Evolutionary conservation across 2,797 vertebrate genomes (phyloP), one percentile per base, ranked within the genome.

Genomic region (Pseudomugil gertrudae): DNA sequence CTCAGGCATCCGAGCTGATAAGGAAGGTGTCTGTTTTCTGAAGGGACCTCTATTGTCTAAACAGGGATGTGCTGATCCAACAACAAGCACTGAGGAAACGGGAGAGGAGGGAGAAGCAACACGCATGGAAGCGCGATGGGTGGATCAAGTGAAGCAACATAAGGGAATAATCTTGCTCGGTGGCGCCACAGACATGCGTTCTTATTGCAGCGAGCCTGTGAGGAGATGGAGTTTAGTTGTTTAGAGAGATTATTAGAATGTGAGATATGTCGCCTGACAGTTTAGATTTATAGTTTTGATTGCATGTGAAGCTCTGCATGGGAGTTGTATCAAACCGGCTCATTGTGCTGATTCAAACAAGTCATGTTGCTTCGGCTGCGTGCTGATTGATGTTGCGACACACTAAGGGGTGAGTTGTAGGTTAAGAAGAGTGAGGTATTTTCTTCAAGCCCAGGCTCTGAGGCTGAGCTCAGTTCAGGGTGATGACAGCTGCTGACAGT

Each of bases 401-500:
- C 38, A 36, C 80, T n/a, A 1, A 53, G 81, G 61, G 86, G 79
- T 90, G 85, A 89, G 65, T 30, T 54, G 77, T 64, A 74, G 87
- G 86, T 89, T 75, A 87, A 77, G 79, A 67, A 71, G 69, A 66
- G 71, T 78, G 71, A 77, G 52, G 68, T 24, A 19, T 61, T 67
- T 78, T 48, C 29, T 55, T 43, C 29, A 32, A 47, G 72, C 80
- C 17, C 0, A 55, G 73, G 24, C 74, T 76, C 54, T 29, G 60
- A 79, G 82, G 85, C 79, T 73, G 86, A 79, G 63, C 80, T 85
- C 79, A 85, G 84, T 88, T 91, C 87, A 89, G 76, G 81, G 83
- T 69, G 92, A 89, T 90, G 91, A 93, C 90, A 92, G 90, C 78
- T 75, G 60, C 81, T 83, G 85, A 89, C 86, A 81, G 64, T 52